These are phyloP conservation scores for Varecia variegata DNA, from an alignment of 2,797 vertebrate species.

Conservation along the genomic window DNA sequence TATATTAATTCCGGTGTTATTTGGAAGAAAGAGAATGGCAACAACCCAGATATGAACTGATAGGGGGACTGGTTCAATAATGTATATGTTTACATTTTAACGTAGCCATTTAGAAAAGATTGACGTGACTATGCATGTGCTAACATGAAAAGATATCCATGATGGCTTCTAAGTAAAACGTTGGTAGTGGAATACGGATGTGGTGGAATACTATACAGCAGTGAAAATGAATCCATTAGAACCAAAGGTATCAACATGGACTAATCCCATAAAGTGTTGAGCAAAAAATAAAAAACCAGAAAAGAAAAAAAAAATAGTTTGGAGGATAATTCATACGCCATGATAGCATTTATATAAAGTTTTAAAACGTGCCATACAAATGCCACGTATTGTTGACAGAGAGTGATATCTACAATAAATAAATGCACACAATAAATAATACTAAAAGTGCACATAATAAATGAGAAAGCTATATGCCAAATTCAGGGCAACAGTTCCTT, in stretches of 20 bases:
- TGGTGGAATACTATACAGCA: neutral
- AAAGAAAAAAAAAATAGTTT: neutral
- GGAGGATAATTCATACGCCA: neutral
- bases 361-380: neutral
- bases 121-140: too few species aligned
- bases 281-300: neutral
- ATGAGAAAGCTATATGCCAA: neutral
- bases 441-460: neutral
- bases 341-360: neutral
- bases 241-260: neutral
- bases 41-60: neutral
- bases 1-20: neutral
- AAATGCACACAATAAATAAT: neutral
- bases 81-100: neutral
- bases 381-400: neutral
- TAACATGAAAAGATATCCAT: neutral
- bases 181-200: neutral
- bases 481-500: neutral
- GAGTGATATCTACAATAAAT: neutral
- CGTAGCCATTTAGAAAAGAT: neutral
- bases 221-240: neutral
- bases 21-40: neutral
- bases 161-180: neutral
- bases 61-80: neutral
- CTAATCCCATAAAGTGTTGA: neutral